phyloP scores from a whole-genome alignment of 2,888 invertebrate species.

The Polymixis flavicincta region DNA sequence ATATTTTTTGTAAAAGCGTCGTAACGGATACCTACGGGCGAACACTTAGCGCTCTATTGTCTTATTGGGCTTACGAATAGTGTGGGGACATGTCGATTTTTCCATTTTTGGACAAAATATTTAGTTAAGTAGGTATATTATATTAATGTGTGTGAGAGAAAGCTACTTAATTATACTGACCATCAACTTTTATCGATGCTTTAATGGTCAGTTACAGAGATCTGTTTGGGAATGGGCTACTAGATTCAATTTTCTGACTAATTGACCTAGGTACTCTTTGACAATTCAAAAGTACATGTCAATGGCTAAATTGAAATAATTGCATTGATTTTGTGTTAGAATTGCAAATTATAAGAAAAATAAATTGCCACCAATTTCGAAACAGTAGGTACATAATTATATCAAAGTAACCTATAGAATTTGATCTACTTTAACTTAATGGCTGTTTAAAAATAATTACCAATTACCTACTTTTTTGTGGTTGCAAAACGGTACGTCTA shows the following conservation, averaged over 20 bases:
- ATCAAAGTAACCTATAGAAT: not conserved
- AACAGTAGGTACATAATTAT: not conserved
- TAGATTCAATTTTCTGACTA: no score
- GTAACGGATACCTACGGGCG: conserved; percentile 62
- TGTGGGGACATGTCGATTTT: conserved; percentile 46
- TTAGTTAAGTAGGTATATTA: not conserved
- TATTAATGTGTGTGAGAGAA: no score
- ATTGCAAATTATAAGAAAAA: not conserved
- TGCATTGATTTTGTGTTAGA: not conserved
- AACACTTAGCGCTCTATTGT: conserved; percentile 71
- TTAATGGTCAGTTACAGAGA: not conserved
- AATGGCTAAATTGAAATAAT: no score
- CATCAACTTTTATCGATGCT: not conserved
- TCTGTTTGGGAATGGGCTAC: no score
- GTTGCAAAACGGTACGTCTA: conserved; percentile 1
- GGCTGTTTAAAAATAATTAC: conserved; percentile 9
- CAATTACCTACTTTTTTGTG: not conserved
- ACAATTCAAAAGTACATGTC: no score
- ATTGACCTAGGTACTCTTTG: no score
- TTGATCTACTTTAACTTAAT: not conserved
- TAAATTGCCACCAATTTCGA: not conserved
- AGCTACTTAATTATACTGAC: no score
- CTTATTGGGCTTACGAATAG: conserved; percentile 67
- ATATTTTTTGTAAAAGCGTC: conserved; percentile 63
- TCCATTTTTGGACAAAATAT: not conserved